A percentile compares a stretch with the other conserved stretches of the same genome.
phyloP scores from a whole-genome alignment of 2,888 invertebrate species.

The Tromatobia lineatoria region DNA sequence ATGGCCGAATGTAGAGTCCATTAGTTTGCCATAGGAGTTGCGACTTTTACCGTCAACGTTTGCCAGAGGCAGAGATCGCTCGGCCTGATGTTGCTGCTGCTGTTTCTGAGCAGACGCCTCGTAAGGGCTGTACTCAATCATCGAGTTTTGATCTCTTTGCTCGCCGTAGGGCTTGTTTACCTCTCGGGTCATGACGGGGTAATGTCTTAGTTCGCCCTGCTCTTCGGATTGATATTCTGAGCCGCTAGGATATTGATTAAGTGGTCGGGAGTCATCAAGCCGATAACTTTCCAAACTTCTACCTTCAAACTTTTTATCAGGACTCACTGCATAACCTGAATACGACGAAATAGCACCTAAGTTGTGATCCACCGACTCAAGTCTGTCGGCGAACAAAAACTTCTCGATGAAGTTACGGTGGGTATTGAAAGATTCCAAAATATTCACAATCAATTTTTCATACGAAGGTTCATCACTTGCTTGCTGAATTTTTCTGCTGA shows the following conservation, averaged over 20 bases:
- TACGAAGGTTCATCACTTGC: conserved; percentile 59
- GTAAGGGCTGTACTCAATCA: conserved; percentile 54
- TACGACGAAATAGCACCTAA: conserved; percentile 2
- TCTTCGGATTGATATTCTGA: conserved; percentile 43
- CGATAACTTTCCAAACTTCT: conserved; percentile 38
- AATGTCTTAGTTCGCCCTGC: conserved; percentile 46
- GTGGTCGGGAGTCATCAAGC: background rate
- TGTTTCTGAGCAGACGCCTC: conserved; percentile 29
- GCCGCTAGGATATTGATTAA: conserved; percentile 24
- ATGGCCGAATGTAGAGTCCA: conserved; percentile 26
- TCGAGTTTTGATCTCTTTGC: conserved; percentile 54
- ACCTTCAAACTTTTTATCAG: conserved; percentile 13
- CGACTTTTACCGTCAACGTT: conserved; percentile 55
- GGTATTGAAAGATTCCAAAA: conserved; percentile 74
- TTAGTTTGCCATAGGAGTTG: conserved; percentile 41
- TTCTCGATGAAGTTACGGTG: conserved; percentile 75
- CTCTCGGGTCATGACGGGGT: conserved; percentile 36
- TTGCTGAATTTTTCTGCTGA: conserved; percentile 46
- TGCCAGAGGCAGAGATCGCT: conserved; percentile 34
- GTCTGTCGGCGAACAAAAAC: conserved; percentile 70
- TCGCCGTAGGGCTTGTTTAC: conserved; percentile 52
- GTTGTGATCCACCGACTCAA: conserved; percentile 22
- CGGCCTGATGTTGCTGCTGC: conserved; percentile 34
- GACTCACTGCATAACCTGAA: background rate
- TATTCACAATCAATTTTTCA: conserved; percentile 69